A percentile compares a stretch with the other conserved stretches of the same genome.
phyloP scores from a whole-genome alignment of 2,888 invertebrate species.

The Pyrrhia umbra region DNA sequence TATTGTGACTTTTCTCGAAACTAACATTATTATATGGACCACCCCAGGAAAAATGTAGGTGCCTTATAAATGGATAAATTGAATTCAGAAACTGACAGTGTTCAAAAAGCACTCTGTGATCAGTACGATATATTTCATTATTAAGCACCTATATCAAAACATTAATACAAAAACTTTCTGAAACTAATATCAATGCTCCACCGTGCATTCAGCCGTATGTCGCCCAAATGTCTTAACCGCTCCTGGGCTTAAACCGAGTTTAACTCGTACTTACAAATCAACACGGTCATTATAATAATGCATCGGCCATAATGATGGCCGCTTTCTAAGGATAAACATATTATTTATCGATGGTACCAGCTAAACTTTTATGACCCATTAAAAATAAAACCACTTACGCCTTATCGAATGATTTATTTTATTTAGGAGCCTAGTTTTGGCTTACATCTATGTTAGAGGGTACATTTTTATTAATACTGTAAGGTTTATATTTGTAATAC shows the following conservation, averaged over 20 bases:
- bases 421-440: slow-evolving; percentile 43
- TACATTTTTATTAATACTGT: background rate
- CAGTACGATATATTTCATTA: too few relatives aligned
- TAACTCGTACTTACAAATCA: slow-evolving; percentile 78
- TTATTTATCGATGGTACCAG: slow-evolving; percentile 76
- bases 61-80: too few relatives aligned
- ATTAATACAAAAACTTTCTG: background rate
- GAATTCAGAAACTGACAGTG: too few relatives aligned
- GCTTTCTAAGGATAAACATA: slow-evolving; percentile 81
- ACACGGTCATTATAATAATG: slow-evolving; percentile 77
- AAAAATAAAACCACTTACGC: slow-evolving; percentile 64
- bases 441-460: slow-evolving; percentile 34
- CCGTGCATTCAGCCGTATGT: slow-evolving; percentile 59
- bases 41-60: too few relatives aligned
- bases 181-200: background rate
- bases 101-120: too few relatives aligned
- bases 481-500: background rate
- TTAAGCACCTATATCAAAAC: too few relatives aligned
- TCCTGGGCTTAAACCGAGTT: slow-evolving; percentile 71
- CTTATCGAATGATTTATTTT: slow-evolving; percentile 60
- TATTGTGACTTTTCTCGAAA: too few relatives aligned
- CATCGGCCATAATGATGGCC: slow-evolving; percentile 73
- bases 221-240: slow-evolving; percentile 65
- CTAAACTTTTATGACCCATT: slow-evolving; percentile 63
- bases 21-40: too few relatives aligned